Evolutionary conservation across 2,888 invertebrate species (phyloP).

Genomic region (Cryptocephalus moraei): DNA sequence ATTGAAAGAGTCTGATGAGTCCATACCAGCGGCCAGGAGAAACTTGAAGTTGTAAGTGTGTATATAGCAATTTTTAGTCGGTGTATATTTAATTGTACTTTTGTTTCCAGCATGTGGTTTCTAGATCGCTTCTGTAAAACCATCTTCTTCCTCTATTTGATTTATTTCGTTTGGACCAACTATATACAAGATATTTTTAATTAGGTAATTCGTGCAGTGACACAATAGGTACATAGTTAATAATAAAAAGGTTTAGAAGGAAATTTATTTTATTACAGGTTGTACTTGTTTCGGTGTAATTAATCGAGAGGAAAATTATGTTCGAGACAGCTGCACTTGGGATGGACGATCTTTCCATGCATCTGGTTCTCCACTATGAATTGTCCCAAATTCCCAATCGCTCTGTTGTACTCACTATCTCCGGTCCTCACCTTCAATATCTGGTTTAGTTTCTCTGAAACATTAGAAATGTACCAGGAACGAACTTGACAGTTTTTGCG

Average conservation of each 20-base stretch:
- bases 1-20: slow-evolving; percentile 69
- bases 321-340: slow-evolving; percentile 10
- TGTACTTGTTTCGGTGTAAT: no score
- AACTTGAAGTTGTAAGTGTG: slow-evolving; percentile 33
- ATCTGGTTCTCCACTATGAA: slow-evolving; percentile 19
- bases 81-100: not conserved
- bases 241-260: no score
- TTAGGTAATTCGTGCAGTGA: no score
- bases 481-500: no score
- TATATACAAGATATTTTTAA: no score
- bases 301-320: not conserved
- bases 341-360: slow-evolving; percentile 18
- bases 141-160: no score
- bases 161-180: no score
- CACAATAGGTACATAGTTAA: no score
- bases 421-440: slow-evolving; percentile 20
- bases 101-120: no score
- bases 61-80: not conserved
- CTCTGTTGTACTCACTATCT: slow-evolving; percentile 18
- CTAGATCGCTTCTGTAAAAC: no score
- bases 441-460: slow-evolving; percentile 19
- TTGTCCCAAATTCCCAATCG: slow-evolving; percentile 19
- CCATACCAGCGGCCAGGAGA: slow-evolving; percentile 64
- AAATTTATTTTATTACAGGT: no score
- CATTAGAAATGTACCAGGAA: no score